Conservation (phyloP, 2,888 invertebrate genomes). For the Phymatocera aterrima region DNA sequence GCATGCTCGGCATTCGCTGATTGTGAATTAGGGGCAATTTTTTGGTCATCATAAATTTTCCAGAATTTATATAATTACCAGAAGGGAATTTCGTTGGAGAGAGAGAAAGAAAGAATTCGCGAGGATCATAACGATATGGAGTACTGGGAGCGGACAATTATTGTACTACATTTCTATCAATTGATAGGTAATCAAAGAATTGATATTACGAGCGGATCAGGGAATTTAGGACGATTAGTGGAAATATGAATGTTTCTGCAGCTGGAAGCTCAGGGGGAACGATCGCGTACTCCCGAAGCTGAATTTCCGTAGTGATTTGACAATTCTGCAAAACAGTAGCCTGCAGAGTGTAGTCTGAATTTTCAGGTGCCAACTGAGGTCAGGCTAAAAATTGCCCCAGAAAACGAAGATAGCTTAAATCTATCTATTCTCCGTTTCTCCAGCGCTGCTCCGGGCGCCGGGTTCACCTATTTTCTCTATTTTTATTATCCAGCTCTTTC, state of each 20-base stretch:
- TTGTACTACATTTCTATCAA: too few species aligned
- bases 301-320: background rate
- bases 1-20: background rate
- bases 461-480: background rate
- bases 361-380: conserved; percentile 34
- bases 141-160: too few species aligned
- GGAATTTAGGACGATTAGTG: too few species aligned
- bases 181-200: too few species aligned
- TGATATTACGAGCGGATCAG: too few species aligned
- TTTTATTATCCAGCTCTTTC: background rate
- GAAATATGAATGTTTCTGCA: background rate
- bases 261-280: background rate
- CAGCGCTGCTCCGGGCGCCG: background rate
- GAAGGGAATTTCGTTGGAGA: too few species aligned
- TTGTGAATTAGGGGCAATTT: background rate
- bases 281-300: background rate
- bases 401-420: conserved; percentile 14
- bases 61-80: background rate
- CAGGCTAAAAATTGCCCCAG: conserved; percentile 31
- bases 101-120: too few species aligned
- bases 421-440: conserved; percentile 4
- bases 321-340: conserved; percentile 16
- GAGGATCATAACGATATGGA: too few species aligned
- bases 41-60: background rate
- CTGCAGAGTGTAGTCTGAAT: conserved; percentile 4